A percentile compares a stretch with the other conserved stretches of the same genome.
Conservation (phyloP, 2,797 vertebrate genomes). For the Oreortyx pictus region DNA sequence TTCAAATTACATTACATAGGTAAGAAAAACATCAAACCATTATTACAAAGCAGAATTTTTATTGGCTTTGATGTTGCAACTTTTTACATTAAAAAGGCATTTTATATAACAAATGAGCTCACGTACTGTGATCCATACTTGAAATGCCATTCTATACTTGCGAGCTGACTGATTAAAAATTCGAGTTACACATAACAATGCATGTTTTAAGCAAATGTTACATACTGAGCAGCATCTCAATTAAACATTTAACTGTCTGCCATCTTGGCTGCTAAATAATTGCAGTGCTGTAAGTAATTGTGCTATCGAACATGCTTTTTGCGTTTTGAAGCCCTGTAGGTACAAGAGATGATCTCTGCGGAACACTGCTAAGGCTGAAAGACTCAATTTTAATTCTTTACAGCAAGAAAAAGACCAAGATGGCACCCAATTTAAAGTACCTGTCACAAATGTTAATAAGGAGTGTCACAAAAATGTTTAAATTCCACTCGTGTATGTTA, state of each 20-base stretch:
- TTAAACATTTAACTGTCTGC: constrained; percentile 57
- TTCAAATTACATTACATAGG: constrained; percentile 2
- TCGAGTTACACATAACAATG: constrained; percentile 67
- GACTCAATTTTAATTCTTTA: constrained; percentile 48
- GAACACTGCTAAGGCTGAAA: constrained; percentile 57
- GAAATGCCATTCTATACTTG: constrained; percentile 56
- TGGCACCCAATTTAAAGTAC: constrained; percentile 61
- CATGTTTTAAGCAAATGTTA: constrained; percentile 65
- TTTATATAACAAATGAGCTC: constrained; percentile 71
- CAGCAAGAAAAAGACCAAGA: constrained; percentile 61
- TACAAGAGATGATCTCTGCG: constrained; percentile 36
- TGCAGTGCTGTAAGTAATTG: constrained; percentile 61
- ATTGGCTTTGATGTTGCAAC: constrained; percentile 80
- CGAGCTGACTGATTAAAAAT: constrained; percentile 56
- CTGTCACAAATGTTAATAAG: constrained; percentile 51
- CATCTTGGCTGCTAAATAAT: constrained; percentile 63
- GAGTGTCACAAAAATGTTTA: constrained; percentile 21
- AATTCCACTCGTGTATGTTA: background rate
- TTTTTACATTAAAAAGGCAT: constrained; percentile 78
- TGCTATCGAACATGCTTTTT: constrained; percentile 70
- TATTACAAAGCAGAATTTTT: constrained; percentile 77
- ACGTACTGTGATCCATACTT: constrained; percentile 58
- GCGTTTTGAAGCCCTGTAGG: constrained; percentile 46
- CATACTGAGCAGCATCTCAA: constrained; percentile 66
- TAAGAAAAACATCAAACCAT: constrained; percentile 82